A percentile compares a stretch with the other conserved stretches of the same genome.
Evolutionary conservation across 2,888 invertebrate species (phyloP).

Genomic region (Platycheirus rosarum): DNA sequence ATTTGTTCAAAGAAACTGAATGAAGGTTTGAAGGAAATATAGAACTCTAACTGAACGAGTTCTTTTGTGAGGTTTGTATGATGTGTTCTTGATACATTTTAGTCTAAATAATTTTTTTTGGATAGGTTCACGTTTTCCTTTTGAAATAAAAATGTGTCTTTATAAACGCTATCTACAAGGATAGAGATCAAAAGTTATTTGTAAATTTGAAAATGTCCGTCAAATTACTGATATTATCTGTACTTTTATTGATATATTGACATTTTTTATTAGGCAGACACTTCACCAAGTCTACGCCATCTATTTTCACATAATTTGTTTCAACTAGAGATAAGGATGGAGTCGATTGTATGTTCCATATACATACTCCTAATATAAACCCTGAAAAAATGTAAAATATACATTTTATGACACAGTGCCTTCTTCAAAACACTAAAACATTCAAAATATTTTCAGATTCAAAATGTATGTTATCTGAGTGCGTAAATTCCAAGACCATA

Average conservation of each 20-base stretch:
- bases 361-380: no score
- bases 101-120: no score
- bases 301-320: slow-evolving; percentile 9
- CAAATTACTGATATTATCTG: slow-evolving; percentile 40
- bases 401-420: slow-evolving; percentile 56
- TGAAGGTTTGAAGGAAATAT: no score
- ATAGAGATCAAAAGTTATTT: no score
- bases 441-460: slow-evolving; percentile 65
- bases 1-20: no score
- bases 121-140: no score
- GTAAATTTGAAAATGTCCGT: slow-evolving; percentile 43
- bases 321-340: slow-evolving; percentile 28
- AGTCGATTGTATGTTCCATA: no score
- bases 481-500: slow-evolving; percentile 52
- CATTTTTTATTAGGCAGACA: slow-evolving; percentile 54
- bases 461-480: slow-evolving; percentile 60
- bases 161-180: no score
- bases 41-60: no score
- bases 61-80: no score
- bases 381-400: not conserved
- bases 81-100: no score
- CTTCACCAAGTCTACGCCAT: slow-evolving; percentile 23
- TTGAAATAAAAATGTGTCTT: no score
- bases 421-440: slow-evolving; percentile 53
- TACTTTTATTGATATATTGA: slow-evolving; percentile 10